Evolutionary conservation across 2,888 invertebrate species (phyloP).

Genomic region (Aproaerema taeniolella): DNA sequence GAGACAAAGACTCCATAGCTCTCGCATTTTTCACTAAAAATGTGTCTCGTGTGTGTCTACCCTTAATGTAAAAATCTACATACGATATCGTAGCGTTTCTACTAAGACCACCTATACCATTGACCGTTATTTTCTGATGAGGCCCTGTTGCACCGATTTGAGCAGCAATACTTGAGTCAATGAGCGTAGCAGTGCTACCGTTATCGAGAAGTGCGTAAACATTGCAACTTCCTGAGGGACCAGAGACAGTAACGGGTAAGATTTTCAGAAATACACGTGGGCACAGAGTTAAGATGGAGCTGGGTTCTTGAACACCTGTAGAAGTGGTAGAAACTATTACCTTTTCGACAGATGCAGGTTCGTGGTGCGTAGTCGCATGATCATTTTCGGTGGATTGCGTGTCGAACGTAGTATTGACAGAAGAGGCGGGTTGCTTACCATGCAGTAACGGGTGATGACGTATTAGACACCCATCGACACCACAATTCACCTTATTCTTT

Average conservation of each 20-base stretch:
- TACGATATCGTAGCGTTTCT: neutral
- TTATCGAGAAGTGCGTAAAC: constrained; percentile 1
- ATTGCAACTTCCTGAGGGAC: neutral
- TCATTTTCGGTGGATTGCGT: neutral
- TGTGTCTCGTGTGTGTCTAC: neutral
- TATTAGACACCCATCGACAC: neutral
- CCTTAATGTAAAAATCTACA: neutral
- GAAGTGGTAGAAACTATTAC: neutral
- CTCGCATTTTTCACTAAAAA: neutral
- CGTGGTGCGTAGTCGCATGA: neutral
- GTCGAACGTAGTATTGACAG: neutral
- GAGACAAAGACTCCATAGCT: neutral
- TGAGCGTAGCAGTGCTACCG: neutral
- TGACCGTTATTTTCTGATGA: neutral
- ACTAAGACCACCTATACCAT: neutral
- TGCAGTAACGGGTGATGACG: neutral
- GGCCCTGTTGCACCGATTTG: neutral
- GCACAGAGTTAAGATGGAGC: neutral
- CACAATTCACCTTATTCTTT: neutral
- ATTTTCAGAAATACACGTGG: neutral
- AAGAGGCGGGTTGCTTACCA: neutral
- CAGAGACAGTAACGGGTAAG: neutral
- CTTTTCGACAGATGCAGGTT: neutral
- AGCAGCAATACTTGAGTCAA: neutral
- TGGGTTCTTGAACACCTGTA: neutral